A percentile compares a stretch with the other conserved stretches of the same genome.
Evolutionary conservation across 2,113 vertebrate genomes (phyloP).

Genomic region (Megaceryle torquata): DNA sequence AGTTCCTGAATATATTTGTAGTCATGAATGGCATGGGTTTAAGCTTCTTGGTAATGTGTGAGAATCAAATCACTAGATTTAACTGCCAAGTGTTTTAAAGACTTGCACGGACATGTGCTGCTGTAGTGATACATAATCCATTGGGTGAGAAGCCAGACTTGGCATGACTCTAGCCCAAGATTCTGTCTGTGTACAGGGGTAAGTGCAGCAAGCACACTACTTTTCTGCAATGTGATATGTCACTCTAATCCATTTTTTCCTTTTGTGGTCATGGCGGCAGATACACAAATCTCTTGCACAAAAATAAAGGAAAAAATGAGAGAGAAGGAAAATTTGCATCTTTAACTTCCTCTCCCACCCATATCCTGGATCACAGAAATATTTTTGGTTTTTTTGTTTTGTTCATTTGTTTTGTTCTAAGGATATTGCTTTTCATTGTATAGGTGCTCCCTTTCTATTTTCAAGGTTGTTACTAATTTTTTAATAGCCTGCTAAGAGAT

Average conservation of each 20-base stretch:
- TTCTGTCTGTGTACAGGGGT: not conserved
- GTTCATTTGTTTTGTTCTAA: not conserved
- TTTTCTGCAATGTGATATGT: constrained; percentile 55
- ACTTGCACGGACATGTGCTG: constrained; percentile 33
- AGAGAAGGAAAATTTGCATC: not conserved
- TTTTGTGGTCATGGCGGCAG: not conserved
- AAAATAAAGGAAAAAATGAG: not conserved
- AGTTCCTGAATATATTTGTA: not conserved
- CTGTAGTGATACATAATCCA: not conserved
- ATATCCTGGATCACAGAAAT: not conserved
- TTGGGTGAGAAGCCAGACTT: constrained; percentile 12
- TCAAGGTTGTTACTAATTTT: not conserved
- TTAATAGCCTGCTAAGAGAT: not conserved
- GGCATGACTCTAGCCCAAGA: not conserved
- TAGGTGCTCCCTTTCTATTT: not conserved
- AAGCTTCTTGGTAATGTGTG: constrained; percentile 7
- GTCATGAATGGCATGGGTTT: not conserved
- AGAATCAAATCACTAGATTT: constrained; percentile 20
- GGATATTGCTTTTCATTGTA: not conserved
- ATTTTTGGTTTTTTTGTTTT: not conserved
- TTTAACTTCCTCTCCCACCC: not conserved
- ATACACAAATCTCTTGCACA: not conserved
- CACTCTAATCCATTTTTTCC: constrained; percentile 16
- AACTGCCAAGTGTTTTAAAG: not conserved
- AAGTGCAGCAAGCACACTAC: not conserved